Base-by-base conservation (phyloP, 2,888 invertebrate genomes). In the Nymphalis c-album region DNA sequence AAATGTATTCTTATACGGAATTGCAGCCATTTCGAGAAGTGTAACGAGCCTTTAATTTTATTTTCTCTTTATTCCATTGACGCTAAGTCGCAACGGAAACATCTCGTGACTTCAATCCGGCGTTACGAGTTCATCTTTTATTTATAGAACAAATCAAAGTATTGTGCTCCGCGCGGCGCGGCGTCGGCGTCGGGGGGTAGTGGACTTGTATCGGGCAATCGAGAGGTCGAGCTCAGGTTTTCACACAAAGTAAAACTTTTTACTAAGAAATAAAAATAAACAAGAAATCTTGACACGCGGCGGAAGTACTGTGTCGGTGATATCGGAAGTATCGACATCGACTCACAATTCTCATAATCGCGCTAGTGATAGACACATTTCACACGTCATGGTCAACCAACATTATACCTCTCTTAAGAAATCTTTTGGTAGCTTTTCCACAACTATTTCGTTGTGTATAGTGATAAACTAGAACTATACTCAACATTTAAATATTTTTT, bases 71-170 rank as follows among this genome's bases (percentile, higher is more conserved):
- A 22, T 22, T 55, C 22, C 47, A 65, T 60, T 35, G 65, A 65
- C 65, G 55, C 51, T 61, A 61, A 65, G 60, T 53, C 53, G 53
- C 47, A 13, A 50, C 50, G 18, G 47, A 22, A 66, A 40, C 55
- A 61, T 55, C 61, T 35, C 60, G 22, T 47, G 60, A 57, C 60
- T 55, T 61, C 35, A 16, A 57, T 55, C 60, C 55, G 35, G 60
- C 59, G 51, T 47, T 47, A n/a, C 45, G 53, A 46, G 47, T 45
- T 64, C 57, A 48, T 45, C 60, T 64, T 60, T 50, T 60, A 50
- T 64, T 64, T 57, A 60, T 60, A 48, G 17, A 50, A 60, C 64
- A 65, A 65, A 60, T 53, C 59, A 59, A 31, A 60, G 46, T 16
- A 53, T 60, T 65, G 51, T 31, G 10, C 8, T 22, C 22, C 18